phyloP scores from a whole-genome alignment of 2,113 vertebrate genomes.

The Nerophis ophidion region DNA sequence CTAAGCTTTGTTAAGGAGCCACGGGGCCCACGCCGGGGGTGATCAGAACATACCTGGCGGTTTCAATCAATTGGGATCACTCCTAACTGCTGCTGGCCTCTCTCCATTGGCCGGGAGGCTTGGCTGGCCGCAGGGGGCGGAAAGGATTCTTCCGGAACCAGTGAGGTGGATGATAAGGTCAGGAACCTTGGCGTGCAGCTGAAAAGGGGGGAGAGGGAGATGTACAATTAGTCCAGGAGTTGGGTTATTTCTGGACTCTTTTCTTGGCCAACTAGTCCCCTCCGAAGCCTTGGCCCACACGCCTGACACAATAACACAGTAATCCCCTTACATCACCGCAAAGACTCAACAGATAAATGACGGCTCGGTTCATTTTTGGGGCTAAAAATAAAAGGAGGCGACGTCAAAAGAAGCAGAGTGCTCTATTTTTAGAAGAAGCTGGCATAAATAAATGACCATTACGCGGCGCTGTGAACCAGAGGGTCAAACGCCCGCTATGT shows the following conservation, averaged over 20 bases:
- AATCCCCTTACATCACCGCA: conserved; percentile 72
- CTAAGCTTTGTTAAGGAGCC: conserved; percentile 61
- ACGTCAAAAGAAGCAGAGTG: conserved; percentile 44
- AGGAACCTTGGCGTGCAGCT: conserved; percentile 70
- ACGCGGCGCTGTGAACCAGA: conserved; percentile 42
- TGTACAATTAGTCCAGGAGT: conserved; percentile 66
- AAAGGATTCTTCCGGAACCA: conserved; percentile 76
- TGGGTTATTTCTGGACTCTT: conserved; percentile 67
- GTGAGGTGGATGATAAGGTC: conserved; percentile 74
- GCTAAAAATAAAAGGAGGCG: conserved; percentile 68
- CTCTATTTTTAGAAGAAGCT: conserved; percentile 69
- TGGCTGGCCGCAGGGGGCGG: conserved; percentile 61
- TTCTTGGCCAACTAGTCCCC: conserved; percentile 31
- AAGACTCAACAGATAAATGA: conserved; percentile 41
- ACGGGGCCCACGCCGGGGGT: conserved; percentile 46
- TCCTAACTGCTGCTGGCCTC: conserved; percentile 66
- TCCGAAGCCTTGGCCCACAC: conserved; percentile 26
- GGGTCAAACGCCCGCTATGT: conserved; percentile 51
- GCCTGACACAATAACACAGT: conserved; percentile 55
- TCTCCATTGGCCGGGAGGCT: conserved; percentile 54
- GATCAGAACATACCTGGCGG: conserved; percentile 70
- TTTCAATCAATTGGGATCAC: conserved; percentile 66
- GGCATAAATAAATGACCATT: conserved; percentile 49
- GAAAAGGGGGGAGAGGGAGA: conserved; percentile 60
- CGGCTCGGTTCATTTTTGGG: conserved; percentile 54